These are phyloP conservation scores for Chiloscyllium punctatum DNA, from an alignment of 2,797 vertebrate genomes.

Conservation along the genomic window DNA sequence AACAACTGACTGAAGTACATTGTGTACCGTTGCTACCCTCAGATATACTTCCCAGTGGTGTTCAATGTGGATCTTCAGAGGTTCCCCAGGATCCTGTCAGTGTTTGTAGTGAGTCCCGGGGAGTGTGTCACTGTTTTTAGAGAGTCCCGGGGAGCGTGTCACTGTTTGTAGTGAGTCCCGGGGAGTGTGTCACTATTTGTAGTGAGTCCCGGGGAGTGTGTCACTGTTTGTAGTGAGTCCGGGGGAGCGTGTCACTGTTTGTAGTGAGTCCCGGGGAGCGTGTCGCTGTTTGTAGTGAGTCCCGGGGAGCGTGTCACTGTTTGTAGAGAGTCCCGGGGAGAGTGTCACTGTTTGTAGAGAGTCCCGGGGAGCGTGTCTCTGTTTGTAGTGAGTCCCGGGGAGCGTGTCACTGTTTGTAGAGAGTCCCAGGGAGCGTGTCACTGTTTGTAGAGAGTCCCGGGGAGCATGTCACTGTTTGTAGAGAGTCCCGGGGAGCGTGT, in stretches of 20 bases:
- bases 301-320: not conserved
- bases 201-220: too few relatives aligned
- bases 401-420: not conserved
- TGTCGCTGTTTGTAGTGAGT: not conserved
- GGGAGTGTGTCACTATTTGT: too few relatives aligned
- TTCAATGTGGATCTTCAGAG: not conserved
- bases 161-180: too few relatives aligned
- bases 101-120: not conserved
- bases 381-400: fast-evolving
- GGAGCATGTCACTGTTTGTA: not conserved
- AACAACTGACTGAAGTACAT: too few relatives aligned
- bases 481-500: not conserved
- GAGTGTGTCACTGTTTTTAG: too few relatives aligned
- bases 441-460: not conserved
- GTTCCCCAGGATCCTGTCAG: not conserved
- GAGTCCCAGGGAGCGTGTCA: slow-evolving; percentile 50
- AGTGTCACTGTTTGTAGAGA: not conserved
- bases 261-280: not conserved
- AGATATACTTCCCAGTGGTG: too few relatives aligned
- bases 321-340: not conserved
- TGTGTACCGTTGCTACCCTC: too few relatives aligned
- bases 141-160: too few relatives aligned
- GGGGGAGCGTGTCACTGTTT: too few relatives aligned
- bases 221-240: too few relatives aligned
- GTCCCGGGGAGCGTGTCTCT: not conserved